Evolutionary conservation across 2,113 vertebrate species (phyloP).

Genomic region (Merops nubicus): DNA sequence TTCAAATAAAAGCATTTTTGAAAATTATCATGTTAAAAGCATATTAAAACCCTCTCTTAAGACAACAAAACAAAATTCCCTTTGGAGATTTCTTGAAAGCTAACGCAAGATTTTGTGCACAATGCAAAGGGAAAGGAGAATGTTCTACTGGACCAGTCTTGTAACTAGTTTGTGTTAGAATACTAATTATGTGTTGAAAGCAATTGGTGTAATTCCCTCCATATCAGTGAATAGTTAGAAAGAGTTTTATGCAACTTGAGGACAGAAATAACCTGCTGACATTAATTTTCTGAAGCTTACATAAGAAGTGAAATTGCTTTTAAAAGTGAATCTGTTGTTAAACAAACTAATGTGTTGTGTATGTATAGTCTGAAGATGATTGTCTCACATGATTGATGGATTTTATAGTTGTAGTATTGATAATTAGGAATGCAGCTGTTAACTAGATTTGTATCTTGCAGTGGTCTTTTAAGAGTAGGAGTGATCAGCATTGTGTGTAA

Average conservation of each 20-base stretch:
- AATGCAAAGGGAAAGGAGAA: not conserved
- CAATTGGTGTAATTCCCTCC: not conserved
- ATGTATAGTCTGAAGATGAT: not conserved
- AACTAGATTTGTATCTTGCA: not conserved
- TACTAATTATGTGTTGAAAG: not conserved
- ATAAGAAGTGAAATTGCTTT: not conserved
- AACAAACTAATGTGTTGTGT: not conserved
- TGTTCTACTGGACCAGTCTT: not conserved
- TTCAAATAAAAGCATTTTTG: not conserved
- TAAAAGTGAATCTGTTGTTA: not conserved
- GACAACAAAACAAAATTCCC: not conserved
- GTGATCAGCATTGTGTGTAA: not conserved
- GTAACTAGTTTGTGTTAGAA: not conserved
- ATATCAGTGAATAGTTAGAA: not conserved
- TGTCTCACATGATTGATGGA: fast-evolving
- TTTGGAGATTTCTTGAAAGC: not conserved
- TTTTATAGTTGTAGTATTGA: not conserved
- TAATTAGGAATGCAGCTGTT: not conserved
- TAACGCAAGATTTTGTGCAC: not conserved
- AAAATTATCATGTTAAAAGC: not conserved
- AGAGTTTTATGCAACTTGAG: not conserved
- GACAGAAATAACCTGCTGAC: not conserved
- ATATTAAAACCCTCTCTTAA: not conserved
- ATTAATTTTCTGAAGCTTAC: not conserved
- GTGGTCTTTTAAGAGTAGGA: not conserved